Base-by-base conservation (phyloP, 2,797 vertebrate genomes). In the Sus cebifrons region DNA sequence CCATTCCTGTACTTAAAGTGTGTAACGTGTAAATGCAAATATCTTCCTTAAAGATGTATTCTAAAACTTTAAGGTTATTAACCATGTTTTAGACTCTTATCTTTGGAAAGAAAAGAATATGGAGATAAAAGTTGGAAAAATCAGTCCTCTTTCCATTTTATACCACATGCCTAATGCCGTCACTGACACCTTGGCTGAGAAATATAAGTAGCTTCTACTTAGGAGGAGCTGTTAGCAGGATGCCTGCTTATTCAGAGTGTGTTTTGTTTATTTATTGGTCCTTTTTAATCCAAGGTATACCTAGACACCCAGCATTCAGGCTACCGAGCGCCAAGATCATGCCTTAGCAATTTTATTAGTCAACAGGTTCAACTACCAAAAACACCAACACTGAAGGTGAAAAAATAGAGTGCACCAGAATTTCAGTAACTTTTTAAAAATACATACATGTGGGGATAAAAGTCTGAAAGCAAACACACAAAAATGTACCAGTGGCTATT, bases 181-280 rank as follows among this genome's bases (percentile, higher is more conserved):
- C 68, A 68, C 10, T 70, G 40, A 92, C 58, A 83, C 73, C 84
- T 92, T 1, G 1, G 58, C 65, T 78, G 62, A 89, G 60, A 27
- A 73, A 83, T 18, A 32, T 8, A 77, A 86, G 60, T 23, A 87
- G 58, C n/a, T 86, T 84, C 60, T 67, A 36, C 91, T 91, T 79
- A 23, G 21, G 8, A 82, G 54, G 78, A 96, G 32, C 79, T 83
- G 85, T 96, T 83, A 94, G 64, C 54, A 67, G 23, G 67, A 65
- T 32, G 65, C 58, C 14, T 17, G 1, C 44, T 49, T 74, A 18
- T 49, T 77, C 11, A 0, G 18, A 81, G 71, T 40, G 64, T 21
- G 36, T 21, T 52, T 60, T 78, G 32, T 84, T 74, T 87, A 13
- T 40, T 52, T 91, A 23, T 52, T 32, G 40, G 12, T 78, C 82